phyloP scores from a whole-genome alignment of 2,113 vertebrate species.

The Apteryx owenii region DNA sequence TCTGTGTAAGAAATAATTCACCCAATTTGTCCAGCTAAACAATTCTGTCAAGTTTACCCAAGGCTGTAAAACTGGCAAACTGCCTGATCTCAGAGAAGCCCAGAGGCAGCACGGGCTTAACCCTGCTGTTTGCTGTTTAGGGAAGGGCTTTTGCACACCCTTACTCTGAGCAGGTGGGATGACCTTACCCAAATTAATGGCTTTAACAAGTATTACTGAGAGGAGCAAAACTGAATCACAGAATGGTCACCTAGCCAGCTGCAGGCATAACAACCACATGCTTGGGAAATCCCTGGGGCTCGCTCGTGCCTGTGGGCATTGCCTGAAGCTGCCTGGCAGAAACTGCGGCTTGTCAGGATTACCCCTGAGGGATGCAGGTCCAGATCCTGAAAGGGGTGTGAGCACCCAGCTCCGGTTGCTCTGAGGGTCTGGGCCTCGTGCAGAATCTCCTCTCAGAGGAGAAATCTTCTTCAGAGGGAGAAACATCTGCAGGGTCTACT shows the following conservation, averaged over 20 bases:
- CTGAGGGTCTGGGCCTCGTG: accelerated
- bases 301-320: accelerated
- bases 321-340: neutral
- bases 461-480: neutral
- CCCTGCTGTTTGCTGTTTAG: neutral
- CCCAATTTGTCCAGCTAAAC: conserved; percentile 49
- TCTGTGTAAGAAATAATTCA: conserved; percentile 42
- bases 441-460: neutral
- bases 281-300: neutral
- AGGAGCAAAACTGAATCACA: neutral
- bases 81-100: accelerated
- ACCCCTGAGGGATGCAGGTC: neutral
- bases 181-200: neutral
- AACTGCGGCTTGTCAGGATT: neutral
- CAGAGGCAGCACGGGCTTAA: neutral
- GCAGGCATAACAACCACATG: neutral
- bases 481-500: neutral
- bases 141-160: neutral
- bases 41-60: conserved; percentile 41
- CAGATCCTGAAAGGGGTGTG: neutral
- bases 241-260: neutral
- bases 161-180: neutral
- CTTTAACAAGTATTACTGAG: neutral
- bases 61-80: neutral
- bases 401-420: neutral